Base-by-base conservation (phyloP, 1,140 invertebrate species). In the Neodiprion lecontei region DNA sequence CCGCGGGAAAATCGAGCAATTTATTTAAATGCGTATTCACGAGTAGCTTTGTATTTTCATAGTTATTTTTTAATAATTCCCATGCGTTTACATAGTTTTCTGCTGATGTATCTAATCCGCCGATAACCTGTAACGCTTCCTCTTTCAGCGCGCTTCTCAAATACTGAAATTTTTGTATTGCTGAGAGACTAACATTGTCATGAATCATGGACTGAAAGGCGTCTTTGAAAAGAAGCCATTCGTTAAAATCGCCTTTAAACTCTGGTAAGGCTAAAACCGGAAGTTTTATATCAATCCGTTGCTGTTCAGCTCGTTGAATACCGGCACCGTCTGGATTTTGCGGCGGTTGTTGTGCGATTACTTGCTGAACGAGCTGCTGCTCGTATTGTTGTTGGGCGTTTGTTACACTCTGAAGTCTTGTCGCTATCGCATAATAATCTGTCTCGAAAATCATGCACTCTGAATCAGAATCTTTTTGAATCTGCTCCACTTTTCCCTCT, bases 81-180 rank as follows among this genome's bases (percentile, higher is more conserved):
- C 77, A 78, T 2, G 81, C 79, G 10, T 76, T 48, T 0, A 12
- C 23, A 74, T 80, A 83, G 69, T 82, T 81, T 67, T 65, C 67
- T 47, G 74, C 77, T 0, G 79, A 76, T 0, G 74, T 73, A 3
- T 76, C 77, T 9, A 83, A 73, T 14, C 77, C 76, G 7, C 73
- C 53, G 28, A 85, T 82, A 10, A 79, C 68, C 53, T 79, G 68
- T 7, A 76, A 10, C 0, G 80, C 77, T 70, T 76, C 75, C 4
- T 75, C 80, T 21, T 74, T 71, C 17, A 83, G 65, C 0, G 78
- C 74, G 23, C 78, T 76, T 69, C 76, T 74, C 23, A 83, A 65
- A 68, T 83, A 85, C 23, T 82, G 78, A 75, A 83, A 81, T 69
- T 83, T 82, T 11, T 82, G 79, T 70, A 81, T 77, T 1, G 75